Evolutionary conservation across 2,888 invertebrate species (phyloP), one percentile per base, ranked within the genome.

Genomic region (Loripinus fragilis): DNA sequence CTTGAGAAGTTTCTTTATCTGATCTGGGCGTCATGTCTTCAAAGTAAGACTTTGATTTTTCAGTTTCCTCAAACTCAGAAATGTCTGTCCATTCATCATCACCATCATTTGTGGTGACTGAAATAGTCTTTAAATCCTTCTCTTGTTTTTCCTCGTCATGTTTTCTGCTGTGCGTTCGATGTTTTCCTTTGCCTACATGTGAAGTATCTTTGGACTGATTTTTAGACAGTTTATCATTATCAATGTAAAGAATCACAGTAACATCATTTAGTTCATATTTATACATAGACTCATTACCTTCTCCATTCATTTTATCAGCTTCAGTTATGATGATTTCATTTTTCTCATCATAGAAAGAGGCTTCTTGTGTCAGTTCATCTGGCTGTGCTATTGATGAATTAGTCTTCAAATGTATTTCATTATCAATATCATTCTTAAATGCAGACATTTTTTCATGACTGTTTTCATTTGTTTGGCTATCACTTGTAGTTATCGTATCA

Each of bases 241-340:
- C 60, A 60, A 60, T 60, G 20, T 60, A 60, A 12, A 60, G 28
- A 23, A 60, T 60, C 5, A 60, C 60, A 10, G 60, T 60, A 33
- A 60, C 60, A 17, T 60, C 60, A 20, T 60, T 28, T 33, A 60
- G 20, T 20, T 60, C 60, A 33, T 60, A 60, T 17, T 30, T 3
- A 60, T 17, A 60, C 60, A 60, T 60, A 10, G 60, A 60, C 28
- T 60, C 60, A 33, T 60, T 60, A 33, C 60, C 60, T 30, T 60
- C 60, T 2, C 23, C 60, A 7, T 60, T 60, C 3, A 10, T 60
- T 3, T 25, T 28, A 60, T 60, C 60, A 17, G 60, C 33, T 60
- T 60, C 60, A 2, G 60, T 60, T 33, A 60, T 60, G n/a, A 60
- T 60, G 5, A 60, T 60, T 60, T 60, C 60, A 60, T 60, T 28